Evolutionary conservation across 1,140 invertebrate genomes (phyloP), one percentile per base, ranked within the genome.

Genomic region (Cepaea nemoralis): DNA sequence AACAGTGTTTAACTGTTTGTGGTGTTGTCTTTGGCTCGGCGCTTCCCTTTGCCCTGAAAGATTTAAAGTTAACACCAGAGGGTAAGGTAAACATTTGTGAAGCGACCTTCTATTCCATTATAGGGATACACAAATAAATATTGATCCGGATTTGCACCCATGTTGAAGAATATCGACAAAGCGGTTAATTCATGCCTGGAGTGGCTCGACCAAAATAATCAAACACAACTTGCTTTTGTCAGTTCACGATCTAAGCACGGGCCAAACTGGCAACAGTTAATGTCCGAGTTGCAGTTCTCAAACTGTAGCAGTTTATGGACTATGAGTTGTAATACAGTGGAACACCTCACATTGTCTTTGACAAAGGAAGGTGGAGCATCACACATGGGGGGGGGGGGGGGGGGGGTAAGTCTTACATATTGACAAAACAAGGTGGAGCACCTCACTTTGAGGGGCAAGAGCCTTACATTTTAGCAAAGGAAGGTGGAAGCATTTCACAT

Each of bases 361-460:
- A n/a, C n/a, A n/a, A n/a, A n/a, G n/a, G n/a, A 37, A 8, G 8
- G 39, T 31, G 8, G 37, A 73, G 8, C 19, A 6, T 31, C 24
- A 12, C 31, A 35, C 19, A 10, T 73, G 70, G 70, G 70, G 31
- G 70, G 24, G 70, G 70, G 70, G 70, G n/a, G 70, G 70, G 33
- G 70, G 31, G n/a, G 39, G 70, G 70, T 14, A n/a, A 35, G 63
- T 8, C 24, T 67, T 12, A 12, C 45, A 48, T 8, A 19, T 48
- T 48, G 8, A 12, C 45, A 48, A 8, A 48, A n/a, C n/a, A n/a
- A n/a, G n/a, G n/a, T n/a, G n/a, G n/a, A n/a, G n/a, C n/a, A n/a
- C n/a, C n/a, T n/a, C n/a, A n/a, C n/a, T n/a, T n/a, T n/a, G n/a
- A n/a, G n/a, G n/a, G n/a, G n/a, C n/a, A n/a, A n/a, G n/a, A n/a